phyloP scores from a whole-genome alignment of 1,140 invertebrate species.

The Cotesia glomerata region DNA sequence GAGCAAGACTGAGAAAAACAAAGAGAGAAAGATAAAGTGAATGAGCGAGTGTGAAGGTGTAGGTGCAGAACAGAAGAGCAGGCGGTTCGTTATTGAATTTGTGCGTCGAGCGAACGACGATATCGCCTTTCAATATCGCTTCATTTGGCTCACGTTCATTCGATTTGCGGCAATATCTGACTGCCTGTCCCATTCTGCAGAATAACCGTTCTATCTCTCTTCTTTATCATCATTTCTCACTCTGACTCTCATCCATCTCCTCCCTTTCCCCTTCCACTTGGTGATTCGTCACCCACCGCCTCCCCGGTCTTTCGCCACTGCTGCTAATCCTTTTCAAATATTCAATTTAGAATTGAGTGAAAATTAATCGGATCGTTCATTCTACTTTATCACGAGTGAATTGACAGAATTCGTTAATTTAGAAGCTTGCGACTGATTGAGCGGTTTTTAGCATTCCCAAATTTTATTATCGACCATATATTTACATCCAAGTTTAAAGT shows the following conservation, averaged over 20 bases:
- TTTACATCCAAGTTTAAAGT: too few species aligned
- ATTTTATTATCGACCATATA: too few species aligned
- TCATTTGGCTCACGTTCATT: constrained; percentile 52
- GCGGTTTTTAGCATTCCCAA: too few species aligned
- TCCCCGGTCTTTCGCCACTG: constrained; percentile 12
- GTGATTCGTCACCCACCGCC: not conserved
- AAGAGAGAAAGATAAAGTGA: too few species aligned
- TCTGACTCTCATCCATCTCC: not conserved
- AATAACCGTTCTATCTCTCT: not conserved
- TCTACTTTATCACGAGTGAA: not conserved
- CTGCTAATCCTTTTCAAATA: constrained; percentile 47
- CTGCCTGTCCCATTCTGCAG: constrained; percentile 19
- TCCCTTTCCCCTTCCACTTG: not conserved
- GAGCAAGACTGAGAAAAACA: not conserved
- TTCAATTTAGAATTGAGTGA: constrained; percentile 44
- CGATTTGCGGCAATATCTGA: constrained; percentile 50
- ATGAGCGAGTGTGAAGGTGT: not conserved
- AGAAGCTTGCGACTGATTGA: too few species aligned
- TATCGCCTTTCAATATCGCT: constrained; percentile 54
- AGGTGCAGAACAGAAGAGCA: not conserved
- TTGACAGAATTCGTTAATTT: too few species aligned
- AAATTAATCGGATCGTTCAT: constrained; percentile 44
- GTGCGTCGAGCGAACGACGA: constrained; percentile 45
- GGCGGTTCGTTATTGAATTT: constrained; percentile 45
- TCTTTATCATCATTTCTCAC: not conserved